Evolutionary conservation across 2,888 invertebrate genomes (phyloP).

Genomic region (Graphium colonna): DNA sequence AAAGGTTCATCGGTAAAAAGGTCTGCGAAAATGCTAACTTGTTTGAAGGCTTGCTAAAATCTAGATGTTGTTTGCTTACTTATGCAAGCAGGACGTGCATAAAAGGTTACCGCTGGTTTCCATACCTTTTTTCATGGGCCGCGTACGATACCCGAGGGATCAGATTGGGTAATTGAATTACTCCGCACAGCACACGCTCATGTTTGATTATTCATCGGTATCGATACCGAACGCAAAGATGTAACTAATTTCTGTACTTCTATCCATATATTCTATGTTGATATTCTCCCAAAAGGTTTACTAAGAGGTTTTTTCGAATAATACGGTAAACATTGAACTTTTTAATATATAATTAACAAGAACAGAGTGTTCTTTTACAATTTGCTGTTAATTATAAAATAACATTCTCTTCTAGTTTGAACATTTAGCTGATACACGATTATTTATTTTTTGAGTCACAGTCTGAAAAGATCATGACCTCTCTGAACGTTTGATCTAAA

Average conservation of each 20-base stretch:
- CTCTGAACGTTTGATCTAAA: not conserved
- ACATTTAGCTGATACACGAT: not conserved
- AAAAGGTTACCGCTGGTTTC: not conserved
- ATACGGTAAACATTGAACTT: too few species aligned
- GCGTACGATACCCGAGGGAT: not conserved
- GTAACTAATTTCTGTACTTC: not conserved
- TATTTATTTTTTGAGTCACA: slow-evolving; percentile 10
- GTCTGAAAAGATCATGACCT: not conserved
- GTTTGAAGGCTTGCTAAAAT: not conserved
- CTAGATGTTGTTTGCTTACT: not conserved
- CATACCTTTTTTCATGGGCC: not conserved
- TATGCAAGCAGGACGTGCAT: not conserved
- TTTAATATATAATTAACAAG: too few species aligned
- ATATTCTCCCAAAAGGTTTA: too few species aligned
- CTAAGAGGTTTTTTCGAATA: too few species aligned
- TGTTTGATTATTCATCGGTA: slow-evolving; percentile 13
- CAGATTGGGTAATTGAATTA: slow-evolving; percentile 14
- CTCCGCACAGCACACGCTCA: slow-evolving; percentile 1
- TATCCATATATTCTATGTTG: too few species aligned
- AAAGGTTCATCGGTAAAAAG: too few species aligned
- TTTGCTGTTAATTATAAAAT: too few species aligned
- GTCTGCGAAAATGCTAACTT: not conserved
- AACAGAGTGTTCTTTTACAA: too few species aligned
- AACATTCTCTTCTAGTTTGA: too few species aligned
- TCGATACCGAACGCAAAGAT: not conserved